These are phyloP conservation scores for Tilapia sparmanii DNA, from an alignment of 2,113 vertebrate species.

Conservation along the genomic window DNA sequence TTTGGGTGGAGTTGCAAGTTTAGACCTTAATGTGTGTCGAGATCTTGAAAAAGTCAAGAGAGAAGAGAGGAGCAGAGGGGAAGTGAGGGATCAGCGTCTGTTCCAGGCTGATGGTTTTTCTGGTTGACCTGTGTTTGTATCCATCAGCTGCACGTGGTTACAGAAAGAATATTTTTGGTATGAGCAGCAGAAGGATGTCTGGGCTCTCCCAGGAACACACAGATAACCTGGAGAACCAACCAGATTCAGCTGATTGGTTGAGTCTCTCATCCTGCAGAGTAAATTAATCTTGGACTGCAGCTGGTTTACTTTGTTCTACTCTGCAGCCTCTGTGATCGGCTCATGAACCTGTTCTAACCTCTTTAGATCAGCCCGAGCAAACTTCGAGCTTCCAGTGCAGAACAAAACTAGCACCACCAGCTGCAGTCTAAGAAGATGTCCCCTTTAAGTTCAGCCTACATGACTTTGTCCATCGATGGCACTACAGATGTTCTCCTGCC, in stretches of 20 bases:
- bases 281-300: background rate
- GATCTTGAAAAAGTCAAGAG: background rate
- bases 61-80: background rate
- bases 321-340: rapidly evolving
- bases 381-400: rapidly evolving
- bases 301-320: background rate
- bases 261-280: background rate
- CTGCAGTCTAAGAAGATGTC: background rate
- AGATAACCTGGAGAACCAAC: background rate
- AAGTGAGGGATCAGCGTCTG: rapidly evolving
- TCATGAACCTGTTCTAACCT: background rate
- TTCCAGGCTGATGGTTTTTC: background rate
- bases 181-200: background rate
- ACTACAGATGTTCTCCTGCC: background rate
- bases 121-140: background rate
- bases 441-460: background rate
- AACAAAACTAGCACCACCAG: background rate
- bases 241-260: background rate
- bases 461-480: background rate
- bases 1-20: background rate
- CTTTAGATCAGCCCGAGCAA: background rate
- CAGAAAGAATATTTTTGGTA: no score
- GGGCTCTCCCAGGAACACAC: background rate
- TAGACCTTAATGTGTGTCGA: background rate
- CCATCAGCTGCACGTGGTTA: background rate